These are phyloP conservation scores for Machimus atricapillus DNA, from an alignment of 2,888 invertebrate species.

Conservation along the genomic window DNA sequence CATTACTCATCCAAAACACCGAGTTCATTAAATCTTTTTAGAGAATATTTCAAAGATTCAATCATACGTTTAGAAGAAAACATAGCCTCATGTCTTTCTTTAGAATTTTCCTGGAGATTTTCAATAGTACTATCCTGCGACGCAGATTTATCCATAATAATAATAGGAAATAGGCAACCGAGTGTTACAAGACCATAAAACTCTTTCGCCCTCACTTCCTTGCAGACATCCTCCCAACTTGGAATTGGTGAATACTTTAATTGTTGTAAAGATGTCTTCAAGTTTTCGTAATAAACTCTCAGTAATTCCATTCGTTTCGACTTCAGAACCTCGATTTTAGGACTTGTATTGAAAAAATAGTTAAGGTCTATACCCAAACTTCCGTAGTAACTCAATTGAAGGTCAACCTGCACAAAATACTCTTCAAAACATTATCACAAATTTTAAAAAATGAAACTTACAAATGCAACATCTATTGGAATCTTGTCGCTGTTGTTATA, in stretches of 20 bases:
- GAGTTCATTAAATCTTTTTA: constrained; percentile 57
- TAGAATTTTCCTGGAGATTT: constrained; percentile 42
- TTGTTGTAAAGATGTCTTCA: constrained; percentile 49
- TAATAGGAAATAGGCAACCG: constrained; percentile 48
- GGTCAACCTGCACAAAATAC: constrained; percentile 46
- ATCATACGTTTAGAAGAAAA: constrained; percentile 59
- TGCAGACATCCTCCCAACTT: constrained; percentile 43
- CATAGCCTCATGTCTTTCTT: constrained; percentile 57
- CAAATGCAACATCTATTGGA: constrained; percentile 62
- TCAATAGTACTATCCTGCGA: constrained; percentile 47
- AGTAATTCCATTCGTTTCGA: constrained; percentile 44
- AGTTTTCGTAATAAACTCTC: constrained; percentile 43
- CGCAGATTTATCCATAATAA: constrained; percentile 45
- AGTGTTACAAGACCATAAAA: constrained; percentile 48
- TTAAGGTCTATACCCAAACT: constrained; percentile 49
- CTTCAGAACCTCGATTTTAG: constrained; percentile 43
- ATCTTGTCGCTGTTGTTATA: constrained; percentile 56
- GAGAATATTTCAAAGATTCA: constrained; percentile 55
- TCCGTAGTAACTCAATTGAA: constrained; percentile 47
- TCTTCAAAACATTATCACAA: neutral
- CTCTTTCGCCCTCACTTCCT: constrained; percentile 47
- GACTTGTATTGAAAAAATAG: constrained; percentile 49
- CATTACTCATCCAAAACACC: constrained; percentile 54
- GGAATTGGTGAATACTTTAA: constrained; percentile 46
- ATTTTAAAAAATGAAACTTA: constrained; percentile 52